These are phyloP conservation scores for Acanthopleura granulata DNA, from an alignment of 2,888 invertebrate species.

Conservation along the genomic window DNA sequence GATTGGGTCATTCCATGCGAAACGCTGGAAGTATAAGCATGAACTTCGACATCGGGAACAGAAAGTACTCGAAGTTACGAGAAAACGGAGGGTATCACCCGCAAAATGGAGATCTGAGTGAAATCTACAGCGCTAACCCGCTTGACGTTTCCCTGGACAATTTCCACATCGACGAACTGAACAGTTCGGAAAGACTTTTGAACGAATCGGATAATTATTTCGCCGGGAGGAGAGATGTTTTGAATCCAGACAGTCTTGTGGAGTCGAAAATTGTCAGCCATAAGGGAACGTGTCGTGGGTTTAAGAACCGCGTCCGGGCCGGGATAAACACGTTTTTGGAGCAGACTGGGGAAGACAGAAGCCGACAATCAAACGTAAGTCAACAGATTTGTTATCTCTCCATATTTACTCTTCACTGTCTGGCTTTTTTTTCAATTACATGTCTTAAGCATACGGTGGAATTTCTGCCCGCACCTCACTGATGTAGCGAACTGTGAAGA, in stretches of 20 bases:
- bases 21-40: too few relatives aligned
- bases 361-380: too few relatives aligned
- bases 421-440: too few relatives aligned
- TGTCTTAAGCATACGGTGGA: too few relatives aligned
- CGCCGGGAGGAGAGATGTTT: slow-evolving; percentile 42
- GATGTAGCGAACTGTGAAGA: too few relatives aligned
- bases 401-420: too few relatives aligned
- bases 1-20: too few relatives aligned
- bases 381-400: too few relatives aligned
- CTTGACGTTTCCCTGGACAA: slow-evolving; percentile 8
- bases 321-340: slow-evolving; percentile 90
- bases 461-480: too few relatives aligned
- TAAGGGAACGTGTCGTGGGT: slow-evolving; percentile 92
- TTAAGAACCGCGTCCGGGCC: slow-evolving; percentile 93
- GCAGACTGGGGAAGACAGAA: slow-evolving; percentile 6
- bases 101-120: neutral
- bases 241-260: slow-evolving; percentile 43
- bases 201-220: slow-evolving; percentile 23
- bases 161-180: slow-evolving; percentile 8
- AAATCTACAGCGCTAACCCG: neutral
- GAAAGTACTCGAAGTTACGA: slow-evolving; percentile 8
- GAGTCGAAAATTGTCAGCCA: slow-evolving; percentile 81
- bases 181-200: neutral
- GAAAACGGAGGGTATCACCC: slow-evolving; percentile 18
- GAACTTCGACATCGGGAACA: neutral